A percentile compares a stretch with the other conserved stretches of the same genome.
Evolutionary conservation across 2,797 vertebrate genomes (phyloP).

Genomic region (Sphenopsis melanotis): DNA sequence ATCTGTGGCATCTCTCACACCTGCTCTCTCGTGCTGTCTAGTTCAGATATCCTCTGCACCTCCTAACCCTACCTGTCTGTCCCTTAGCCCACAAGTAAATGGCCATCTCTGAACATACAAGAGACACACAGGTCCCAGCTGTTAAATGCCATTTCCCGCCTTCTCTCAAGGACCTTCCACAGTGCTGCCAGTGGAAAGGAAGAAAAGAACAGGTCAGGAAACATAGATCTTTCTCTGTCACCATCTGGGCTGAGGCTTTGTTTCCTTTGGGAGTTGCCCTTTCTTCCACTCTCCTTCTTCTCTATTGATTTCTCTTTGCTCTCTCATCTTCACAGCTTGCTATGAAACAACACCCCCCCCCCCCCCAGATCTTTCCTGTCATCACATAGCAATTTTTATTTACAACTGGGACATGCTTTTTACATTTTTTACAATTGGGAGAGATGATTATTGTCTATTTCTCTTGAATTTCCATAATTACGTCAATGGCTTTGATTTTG

Average conservation of each 20-base stretch:
- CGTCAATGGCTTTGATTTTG: not conserved
- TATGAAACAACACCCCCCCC: not conserved
- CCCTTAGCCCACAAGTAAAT: not conserved
- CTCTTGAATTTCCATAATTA: not conserved
- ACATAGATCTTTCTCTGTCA: constrained; percentile 17
- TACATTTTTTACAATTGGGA: rapidly evolving
- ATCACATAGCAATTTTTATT: not conserved
- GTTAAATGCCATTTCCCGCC: not conserved
- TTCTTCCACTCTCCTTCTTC: not conserved
- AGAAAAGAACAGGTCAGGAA: not conserved
- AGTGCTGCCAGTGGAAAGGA: not conserved
- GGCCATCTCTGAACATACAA: not conserved
- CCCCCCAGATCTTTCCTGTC: not conserved
- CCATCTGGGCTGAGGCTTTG: not conserved
- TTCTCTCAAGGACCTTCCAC: not conserved
- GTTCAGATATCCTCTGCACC: not conserved
- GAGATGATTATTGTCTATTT: not conserved
- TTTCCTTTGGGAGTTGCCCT: not conserved
- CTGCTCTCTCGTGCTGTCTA: not conserved
- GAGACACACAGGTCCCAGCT: not conserved
- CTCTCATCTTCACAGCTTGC: not conserved
- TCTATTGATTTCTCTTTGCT: not conserved
- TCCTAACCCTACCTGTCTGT: not conserved
- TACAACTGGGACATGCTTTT: not conserved
- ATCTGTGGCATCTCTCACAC: not conserved